A percentile compares a stretch with the other conserved stretches of the same genome.
These are phyloP conservation scores for Stichopus chloronotus DNA, from an alignment of 35 echinoderm and acorn worm species.

Conservation along the genomic window DNA sequence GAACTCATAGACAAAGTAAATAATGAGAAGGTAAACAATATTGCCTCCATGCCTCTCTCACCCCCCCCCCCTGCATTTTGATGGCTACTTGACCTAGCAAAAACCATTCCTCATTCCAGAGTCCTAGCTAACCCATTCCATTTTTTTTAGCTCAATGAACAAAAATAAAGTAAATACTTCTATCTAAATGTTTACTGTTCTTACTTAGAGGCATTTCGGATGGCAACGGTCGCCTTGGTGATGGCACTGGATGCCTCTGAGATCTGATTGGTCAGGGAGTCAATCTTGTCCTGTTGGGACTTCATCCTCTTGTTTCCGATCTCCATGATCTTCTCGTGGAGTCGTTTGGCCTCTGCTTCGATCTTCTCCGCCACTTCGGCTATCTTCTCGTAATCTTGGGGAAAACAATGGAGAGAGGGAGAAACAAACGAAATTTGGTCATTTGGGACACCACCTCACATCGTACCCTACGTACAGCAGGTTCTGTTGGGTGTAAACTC, in stretches of 20 bases:
- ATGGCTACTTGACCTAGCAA: too few relatives aligned
- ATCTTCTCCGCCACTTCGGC: conserved; percentile 74
- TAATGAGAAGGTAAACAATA: too few relatives aligned
- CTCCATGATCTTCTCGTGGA: conserved; percentile 99
- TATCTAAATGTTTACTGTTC: too few relatives aligned
- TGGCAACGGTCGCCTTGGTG: conserved; percentile 95
- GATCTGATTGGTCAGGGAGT: conserved; percentile 75
- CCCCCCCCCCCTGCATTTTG: too few relatives aligned
- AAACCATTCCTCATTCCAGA: too few relatives aligned
- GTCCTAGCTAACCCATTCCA: too few relatives aligned
- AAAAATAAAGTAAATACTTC: too few relatives aligned
- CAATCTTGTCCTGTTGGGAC: conserved; percentile 86
- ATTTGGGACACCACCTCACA: background rate
- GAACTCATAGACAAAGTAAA: too few relatives aligned
- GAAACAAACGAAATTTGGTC: background rate
- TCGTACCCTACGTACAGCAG: background rate
- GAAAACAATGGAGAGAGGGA: background rate
- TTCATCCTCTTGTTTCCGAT: conserved; percentile 94
- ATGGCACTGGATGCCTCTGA: conserved; percentile 71
- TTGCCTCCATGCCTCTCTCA: too few relatives aligned
- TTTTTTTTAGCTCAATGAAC: too few relatives aligned
- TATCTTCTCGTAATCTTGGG: conserved; percentile 86
- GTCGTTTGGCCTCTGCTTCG: conserved; percentile 82
- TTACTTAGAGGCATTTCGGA: conserved; percentile 79
- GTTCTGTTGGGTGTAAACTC: background rate